These are phyloP conservation scores for Polymixis flavicincta DNA, from an alignment of 2,888 invertebrate species.

Conservation along the genomic window DNA sequence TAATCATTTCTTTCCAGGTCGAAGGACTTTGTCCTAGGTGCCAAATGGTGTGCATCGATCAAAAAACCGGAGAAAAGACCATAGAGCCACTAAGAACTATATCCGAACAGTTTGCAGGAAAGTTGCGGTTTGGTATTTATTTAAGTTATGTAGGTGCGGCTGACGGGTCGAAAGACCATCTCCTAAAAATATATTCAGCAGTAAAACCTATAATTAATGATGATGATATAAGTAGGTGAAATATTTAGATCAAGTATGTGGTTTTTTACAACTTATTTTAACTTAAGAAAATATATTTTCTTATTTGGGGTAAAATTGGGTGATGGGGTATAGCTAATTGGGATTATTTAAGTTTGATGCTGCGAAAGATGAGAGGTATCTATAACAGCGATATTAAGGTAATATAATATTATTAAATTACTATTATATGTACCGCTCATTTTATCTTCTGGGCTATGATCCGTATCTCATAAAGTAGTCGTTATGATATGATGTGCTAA, in stretches of 20 bases:
- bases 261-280: slow-evolving; percentile 34
- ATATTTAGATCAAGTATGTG: slow-evolving; percentile 22
- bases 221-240: slow-evolving; percentile 82
- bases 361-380: not conserved
- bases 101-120: slow-evolving; percentile 93
- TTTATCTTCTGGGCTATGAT: slow-evolving; percentile 42
- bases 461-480: slow-evolving; percentile 58
- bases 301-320: slow-evolving; percentile 42
- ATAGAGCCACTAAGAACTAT: slow-evolving; percentile 95
- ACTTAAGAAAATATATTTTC: slow-evolving; percentile 48
- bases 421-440: slow-evolving; percentile 17
- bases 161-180: slow-evolving; percentile 75
- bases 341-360: slow-evolving; percentile 37
- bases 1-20: slow-evolving; percentile 86
- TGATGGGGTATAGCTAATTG: slow-evolving; percentile 45
- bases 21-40: slow-evolving; percentile 96
- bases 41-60: slow-evolving; percentile 99
- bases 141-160: slow-evolving; percentile 87
- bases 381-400: slow-evolving; percentile 14
- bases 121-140: slow-evolving; percentile 96
- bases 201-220: slow-evolving; percentile 77
- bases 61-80: slow-evolving; percentile 94
- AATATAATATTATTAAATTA: not conserved
- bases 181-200: slow-evolving; percentile 71
- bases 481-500: slow-evolving; percentile 18